Evolutionary conservation across 2,888 invertebrate species (phyloP).

Genomic region (Podabrus alpinus): DNA sequence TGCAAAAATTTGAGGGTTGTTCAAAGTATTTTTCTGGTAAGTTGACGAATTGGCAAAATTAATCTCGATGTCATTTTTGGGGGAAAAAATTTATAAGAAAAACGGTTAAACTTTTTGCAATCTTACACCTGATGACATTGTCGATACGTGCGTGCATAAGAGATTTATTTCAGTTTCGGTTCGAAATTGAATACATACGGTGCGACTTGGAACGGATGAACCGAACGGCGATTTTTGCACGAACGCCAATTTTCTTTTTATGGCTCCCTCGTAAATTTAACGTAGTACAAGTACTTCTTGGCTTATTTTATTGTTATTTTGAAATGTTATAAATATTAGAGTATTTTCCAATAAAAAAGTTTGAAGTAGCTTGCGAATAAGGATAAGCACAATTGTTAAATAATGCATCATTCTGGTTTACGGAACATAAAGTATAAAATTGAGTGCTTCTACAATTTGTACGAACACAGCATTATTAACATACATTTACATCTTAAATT

Average conservation of each 20-base stretch:
- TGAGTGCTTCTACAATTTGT: background rate
- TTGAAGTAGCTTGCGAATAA: background rate
- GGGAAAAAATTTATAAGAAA: background rate
- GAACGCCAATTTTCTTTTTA: too few species aligned
- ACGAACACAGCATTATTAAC: background rate
- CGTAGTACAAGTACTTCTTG: background rate
- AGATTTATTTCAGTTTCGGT: background rate
- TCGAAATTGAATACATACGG: background rate
- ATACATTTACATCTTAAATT: background rate
- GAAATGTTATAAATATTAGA: background rate
- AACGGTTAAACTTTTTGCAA: background rate
- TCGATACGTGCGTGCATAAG: background rate
- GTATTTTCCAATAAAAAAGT: background rate
- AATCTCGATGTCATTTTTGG: background rate
- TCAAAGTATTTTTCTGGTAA: background rate
- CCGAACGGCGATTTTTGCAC: too few species aligned
- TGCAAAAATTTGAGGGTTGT: background rate
- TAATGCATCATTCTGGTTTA: background rate
- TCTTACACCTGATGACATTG: slow-evolving; percentile 1
- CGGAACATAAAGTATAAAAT: background rate
- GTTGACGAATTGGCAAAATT: background rate
- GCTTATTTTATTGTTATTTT: background rate
- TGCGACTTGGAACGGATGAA: background rate
- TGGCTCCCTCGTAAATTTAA: background rate
- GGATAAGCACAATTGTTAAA: background rate